phyloP scores from a whole-genome alignment of 1,140 invertebrate species.

The Tetraneura akinire region DNA sequence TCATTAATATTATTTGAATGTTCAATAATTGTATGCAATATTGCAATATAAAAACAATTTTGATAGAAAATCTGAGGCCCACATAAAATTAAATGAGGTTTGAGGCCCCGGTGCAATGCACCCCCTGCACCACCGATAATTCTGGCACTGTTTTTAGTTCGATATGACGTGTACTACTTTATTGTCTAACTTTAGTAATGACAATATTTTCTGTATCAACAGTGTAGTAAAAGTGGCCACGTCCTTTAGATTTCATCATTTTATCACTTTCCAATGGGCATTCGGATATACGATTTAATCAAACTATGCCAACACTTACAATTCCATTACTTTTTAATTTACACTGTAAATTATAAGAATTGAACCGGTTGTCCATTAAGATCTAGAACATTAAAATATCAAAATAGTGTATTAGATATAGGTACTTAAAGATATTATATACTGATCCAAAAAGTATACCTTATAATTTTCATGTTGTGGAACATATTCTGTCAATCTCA shows the following conservation, averaged over 20 bases:
- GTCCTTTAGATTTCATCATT: not conserved
- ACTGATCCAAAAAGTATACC: not conserved
- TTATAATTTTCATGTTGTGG: not conserved
- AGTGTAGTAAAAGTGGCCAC: slow-evolving; percentile 31
- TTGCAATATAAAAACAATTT: too few species aligned
- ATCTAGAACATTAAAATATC: not conserved
- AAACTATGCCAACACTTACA: not conserved
- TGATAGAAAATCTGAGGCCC: too few species aligned
- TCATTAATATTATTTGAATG: too few species aligned
- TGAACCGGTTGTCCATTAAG: not conserved
- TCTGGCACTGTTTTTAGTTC: slow-evolving; percentile 55
- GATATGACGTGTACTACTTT: slow-evolving; percentile 59
- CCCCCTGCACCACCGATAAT: too few species aligned
- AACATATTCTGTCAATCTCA: not conserved
- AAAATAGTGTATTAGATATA: not conserved
- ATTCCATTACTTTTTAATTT: not conserved
- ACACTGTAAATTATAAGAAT: not conserved
- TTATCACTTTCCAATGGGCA: not conserved
- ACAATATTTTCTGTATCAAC: slow-evolving; percentile 54
- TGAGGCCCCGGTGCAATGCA: too few species aligned
- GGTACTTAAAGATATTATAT: not conserved
- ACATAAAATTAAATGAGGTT: too few species aligned
- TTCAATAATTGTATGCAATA: too few species aligned
- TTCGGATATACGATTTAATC: not conserved
- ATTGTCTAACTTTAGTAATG: slow-evolving; percentile 59